These are phyloP conservation scores for Meta bourneti DNA, from an alignment of 2,888 invertebrate species.

Conservation along the genomic window DNA sequence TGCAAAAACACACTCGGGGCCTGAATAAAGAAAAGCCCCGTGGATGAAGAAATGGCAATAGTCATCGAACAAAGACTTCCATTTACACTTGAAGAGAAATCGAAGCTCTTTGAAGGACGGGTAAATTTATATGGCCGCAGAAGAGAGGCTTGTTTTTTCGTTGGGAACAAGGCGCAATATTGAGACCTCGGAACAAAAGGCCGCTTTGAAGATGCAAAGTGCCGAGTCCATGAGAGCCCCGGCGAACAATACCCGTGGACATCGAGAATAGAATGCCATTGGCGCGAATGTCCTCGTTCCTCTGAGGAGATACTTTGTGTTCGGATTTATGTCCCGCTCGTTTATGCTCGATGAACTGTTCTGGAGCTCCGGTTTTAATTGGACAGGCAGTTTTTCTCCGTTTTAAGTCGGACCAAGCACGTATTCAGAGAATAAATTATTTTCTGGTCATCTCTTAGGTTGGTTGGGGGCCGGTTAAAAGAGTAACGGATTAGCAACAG, in stretches of 20 bases:
- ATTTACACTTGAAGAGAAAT: conserved; percentile 56
- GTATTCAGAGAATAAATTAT: no score
- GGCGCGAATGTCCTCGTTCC: conserved; percentile 19
- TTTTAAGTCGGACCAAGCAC: neutral
- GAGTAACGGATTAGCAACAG: no score
- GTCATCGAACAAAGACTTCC: conserved; percentile 26
- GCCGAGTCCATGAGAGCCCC: conserved; percentile 2
- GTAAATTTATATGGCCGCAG: conserved; percentile 49
- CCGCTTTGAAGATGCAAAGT: conserved; percentile 35
- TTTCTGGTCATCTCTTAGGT: no score
- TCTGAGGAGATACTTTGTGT: conserved; percentile 36
- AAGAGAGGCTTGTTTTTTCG: neutral
- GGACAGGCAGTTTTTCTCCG: neutral
- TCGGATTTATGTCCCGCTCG: neutral
- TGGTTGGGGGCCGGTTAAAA: no score
- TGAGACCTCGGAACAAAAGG: conserved; percentile 29
- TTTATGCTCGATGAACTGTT: conserved; percentile 10
- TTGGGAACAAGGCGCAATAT: neutral
- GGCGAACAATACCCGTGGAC: conserved; percentile 19
- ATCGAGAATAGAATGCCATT: conserved; percentile 8
- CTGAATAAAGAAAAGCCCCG: conserved; percentile 1
- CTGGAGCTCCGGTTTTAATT: conserved; percentile 2
- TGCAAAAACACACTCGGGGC: neutral
- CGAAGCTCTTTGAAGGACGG: conserved; percentile 33
- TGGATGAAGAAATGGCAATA: neutral